Evolutionary conservation across 2,888 invertebrate species (phyloP).

Genomic region (Watsonalla cultraria): DNA sequence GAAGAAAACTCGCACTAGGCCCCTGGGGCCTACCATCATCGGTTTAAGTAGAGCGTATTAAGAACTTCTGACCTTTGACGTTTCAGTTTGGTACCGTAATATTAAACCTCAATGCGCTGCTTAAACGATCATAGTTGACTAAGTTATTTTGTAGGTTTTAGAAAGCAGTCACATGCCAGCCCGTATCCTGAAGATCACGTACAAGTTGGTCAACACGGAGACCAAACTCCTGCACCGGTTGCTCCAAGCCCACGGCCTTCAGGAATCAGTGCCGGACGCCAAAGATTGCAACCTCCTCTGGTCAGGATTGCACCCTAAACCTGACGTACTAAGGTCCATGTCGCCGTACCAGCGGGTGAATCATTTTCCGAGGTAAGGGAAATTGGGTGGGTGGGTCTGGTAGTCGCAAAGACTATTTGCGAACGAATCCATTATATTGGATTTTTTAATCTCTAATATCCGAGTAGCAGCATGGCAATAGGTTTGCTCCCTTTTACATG

Average conservation of each 20-base stretch:
- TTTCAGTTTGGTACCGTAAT: too few relatives aligned
- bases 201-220: conserved; percentile 89
- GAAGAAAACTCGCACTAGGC: too few relatives aligned
- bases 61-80: too few relatives aligned
- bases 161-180: conserved; percentile 81
- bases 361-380: conserved; percentile 90
- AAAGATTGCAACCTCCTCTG: conserved; percentile 93
- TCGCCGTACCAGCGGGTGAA: conserved; percentile 95
- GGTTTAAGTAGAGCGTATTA: too few relatives aligned
- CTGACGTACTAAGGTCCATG: conserved; percentile 88
- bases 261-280: conserved; percentile 78
- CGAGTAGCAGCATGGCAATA: too few relatives aligned
- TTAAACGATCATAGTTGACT: too few relatives aligned
- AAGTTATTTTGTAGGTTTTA: conserved; percentile 41
- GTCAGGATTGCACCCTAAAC: conserved; percentile 96
- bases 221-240: conserved; percentile 87
- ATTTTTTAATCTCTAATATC: too few relatives aligned
- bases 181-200: conserved; percentile 84
- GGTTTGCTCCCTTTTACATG: too few relatives aligned
- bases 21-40: too few relatives aligned
- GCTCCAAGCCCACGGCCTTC: conserved; percentile 87
- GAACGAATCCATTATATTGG: too few relatives aligned
- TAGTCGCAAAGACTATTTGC: too few relatives aligned
- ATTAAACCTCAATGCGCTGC: too few relatives aligned
- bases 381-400: conserved; percentile 11